phyloP scores from a whole-genome alignment of 1,140 invertebrate genomes.

The Glossosoma conforme region DNA sequence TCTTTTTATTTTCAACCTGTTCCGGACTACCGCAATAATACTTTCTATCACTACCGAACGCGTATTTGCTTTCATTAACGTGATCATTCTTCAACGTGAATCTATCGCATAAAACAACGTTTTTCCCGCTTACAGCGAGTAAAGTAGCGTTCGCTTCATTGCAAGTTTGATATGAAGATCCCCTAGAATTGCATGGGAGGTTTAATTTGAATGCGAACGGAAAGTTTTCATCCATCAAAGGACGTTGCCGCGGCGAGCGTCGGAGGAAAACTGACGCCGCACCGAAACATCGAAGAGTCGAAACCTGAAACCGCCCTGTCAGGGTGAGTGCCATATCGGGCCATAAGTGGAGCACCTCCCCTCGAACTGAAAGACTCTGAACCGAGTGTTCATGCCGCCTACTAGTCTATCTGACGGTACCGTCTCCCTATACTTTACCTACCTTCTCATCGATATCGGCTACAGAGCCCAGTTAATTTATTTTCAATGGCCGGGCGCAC shows the following conservation, averaged over 20 bases:
- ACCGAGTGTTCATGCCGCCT: too few species aligned
- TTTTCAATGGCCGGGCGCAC: too few species aligned
- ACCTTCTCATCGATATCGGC: too few species aligned
- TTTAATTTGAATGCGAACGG: conserved; percentile 1
- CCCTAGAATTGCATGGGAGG: neutral
- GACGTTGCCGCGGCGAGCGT: conserved; percentile 2
- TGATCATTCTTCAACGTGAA: too few species aligned
- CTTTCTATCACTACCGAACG: neutral
- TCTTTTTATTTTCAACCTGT: too few species aligned
- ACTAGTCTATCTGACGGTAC: too few species aligned
- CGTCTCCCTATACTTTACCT: too few species aligned
- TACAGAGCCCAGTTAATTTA: too few species aligned
- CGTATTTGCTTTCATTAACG: too few species aligned
- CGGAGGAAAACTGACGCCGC: conserved; percentile 7
- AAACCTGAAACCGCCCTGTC: conserved; percentile 1
- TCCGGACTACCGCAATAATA: conserved; percentile 21
- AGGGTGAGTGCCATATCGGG: conserved; percentile 2
- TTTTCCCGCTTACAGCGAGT: conserved; percentile 11
- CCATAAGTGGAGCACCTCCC: conserved; percentile 8
- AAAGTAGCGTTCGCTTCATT: neutral
- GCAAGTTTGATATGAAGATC: neutral
- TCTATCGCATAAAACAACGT: conserved; percentile 12
- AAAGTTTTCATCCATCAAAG: conserved; percentile 11
- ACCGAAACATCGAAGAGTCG: conserved; percentile 1
- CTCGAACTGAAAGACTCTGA: too few species aligned